These are phyloP conservation scores for Lithophane ornitopus DNA, from an alignment of 2,888 invertebrate species.

Conservation along the genomic window DNA sequence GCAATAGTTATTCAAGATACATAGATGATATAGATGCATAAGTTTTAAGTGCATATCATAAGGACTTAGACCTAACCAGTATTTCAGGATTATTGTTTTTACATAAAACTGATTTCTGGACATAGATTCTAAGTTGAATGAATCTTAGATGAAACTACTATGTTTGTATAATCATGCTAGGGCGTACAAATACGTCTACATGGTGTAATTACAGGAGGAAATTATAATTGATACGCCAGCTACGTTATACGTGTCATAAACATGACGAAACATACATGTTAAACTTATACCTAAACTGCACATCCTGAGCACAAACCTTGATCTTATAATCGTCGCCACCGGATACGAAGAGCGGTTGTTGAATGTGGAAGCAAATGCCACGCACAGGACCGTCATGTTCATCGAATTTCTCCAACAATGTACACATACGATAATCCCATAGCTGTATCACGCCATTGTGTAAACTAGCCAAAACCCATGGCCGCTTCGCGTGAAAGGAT, in stretches of 20 bases:
- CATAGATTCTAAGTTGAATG: background rate
- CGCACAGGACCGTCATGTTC: constrained; percentile 99
- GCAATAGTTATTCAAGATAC: background rate
- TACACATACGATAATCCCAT: constrained; percentile 99
- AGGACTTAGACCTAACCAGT: background rate
- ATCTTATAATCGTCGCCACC: constrained; percentile 99
- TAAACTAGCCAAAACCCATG: constrained; percentile 99
- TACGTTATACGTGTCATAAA: constrained; percentile 72
- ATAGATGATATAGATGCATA: background rate
- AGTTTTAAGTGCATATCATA: background rate
- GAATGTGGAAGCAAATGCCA: constrained; percentile 99
- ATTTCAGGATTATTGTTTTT: background rate
- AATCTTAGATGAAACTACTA: background rate
- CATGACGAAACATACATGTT: constrained; percentile 67
- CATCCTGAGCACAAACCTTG: constrained; percentile 91
- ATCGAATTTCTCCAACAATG: constrained; percentile 99
- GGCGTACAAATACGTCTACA: background rate
- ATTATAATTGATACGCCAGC: constrained; percentile 38
- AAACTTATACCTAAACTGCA: constrained; percentile 2
- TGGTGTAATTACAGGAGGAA: constrained; percentile 10
- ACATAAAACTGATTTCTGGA: background rate
- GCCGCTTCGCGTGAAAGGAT: constrained; percentile 99
- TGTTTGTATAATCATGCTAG: background rate
- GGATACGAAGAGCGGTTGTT: constrained; percentile 99
- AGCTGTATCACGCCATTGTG: constrained; percentile 99